Evolutionary conservation across 1,140 invertebrate genomes (phyloP).

Genomic region (Bicyclus anynana): DNA sequence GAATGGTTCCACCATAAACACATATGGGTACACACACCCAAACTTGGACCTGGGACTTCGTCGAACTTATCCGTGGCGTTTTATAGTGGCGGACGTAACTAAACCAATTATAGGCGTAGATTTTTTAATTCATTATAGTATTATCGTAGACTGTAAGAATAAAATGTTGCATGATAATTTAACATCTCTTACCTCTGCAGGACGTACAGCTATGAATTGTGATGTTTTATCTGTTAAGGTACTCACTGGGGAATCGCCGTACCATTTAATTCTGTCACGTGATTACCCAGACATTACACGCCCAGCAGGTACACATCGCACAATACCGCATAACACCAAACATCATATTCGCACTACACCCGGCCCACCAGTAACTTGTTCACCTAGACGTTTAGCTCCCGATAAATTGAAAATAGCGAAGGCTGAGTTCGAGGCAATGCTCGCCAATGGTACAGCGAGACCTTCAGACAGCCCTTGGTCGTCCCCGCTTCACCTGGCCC

Average conservation of each 20-base stretch:
- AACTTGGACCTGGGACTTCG: conserved; percentile 8
- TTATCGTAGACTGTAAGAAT: not conserved
- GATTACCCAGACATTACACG: too few species aligned
- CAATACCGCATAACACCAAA: not conserved
- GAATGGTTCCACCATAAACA: conserved; percentile 1
- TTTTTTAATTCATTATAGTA: not conserved
- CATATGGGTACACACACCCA: not conserved
- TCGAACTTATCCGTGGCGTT: conserved; percentile 1
- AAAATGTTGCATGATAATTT: not conserved
- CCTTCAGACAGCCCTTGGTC: not conserved
- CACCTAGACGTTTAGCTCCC: too few species aligned
- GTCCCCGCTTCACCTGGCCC: not conserved
- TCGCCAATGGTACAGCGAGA: not conserved
- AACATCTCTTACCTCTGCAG: not conserved
- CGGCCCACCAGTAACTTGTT: not conserved
- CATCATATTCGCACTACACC: not conserved
- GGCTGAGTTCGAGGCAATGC: too few species aligned
- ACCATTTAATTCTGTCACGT: too few species aligned
- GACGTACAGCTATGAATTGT: too few species aligned
- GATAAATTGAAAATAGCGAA: not conserved
- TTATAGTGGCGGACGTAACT: conserved; percentile 3
- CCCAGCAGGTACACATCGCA: not conserved
- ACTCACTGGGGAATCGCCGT: too few species aligned
- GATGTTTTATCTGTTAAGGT: too few species aligned
- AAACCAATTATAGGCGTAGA: conserved; percentile 4